Base-by-base conservation (phyloP, 92 coral and sea anemone species). In the Phenganax stokvisi region DNA sequence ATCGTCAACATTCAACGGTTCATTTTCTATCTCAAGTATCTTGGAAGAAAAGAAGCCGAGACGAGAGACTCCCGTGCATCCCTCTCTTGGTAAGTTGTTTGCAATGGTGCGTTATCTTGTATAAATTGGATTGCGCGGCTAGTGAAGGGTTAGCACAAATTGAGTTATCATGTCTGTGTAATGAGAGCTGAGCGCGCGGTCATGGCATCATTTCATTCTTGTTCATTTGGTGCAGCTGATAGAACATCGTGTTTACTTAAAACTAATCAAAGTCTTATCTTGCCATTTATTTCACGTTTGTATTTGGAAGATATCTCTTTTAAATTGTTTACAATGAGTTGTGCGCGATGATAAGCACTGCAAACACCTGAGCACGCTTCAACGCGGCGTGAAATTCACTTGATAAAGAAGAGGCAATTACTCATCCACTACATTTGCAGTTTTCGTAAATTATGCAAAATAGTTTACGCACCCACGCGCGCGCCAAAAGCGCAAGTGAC, bases 21-120 rank as follows among this genome's bases (percentile, higher is more conserved):
- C 99, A n/a, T 96, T 96, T 83, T 96, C 99, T 8, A 96, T 96
- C 51, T 97, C 92, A 80, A 96, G 90, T 80, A 92, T 96, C 75
- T 90, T 96, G 13, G 89, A 92, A 51, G 97, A 89, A 12, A 77
- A 84, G 13, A 76, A 77, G 60, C 83, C 83, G 0, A 63, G 69
- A 65, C 83, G 74, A 29, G 37, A 79, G 27, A 7, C 53, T 61
- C 72, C 20, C 27, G 54, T 51, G 57, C 10, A 59, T 4, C 28
- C 12, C 28, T 28, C 81, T 17, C 83, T 63, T 47, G 83, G 83
- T 79, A 79, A 79, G 83, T 54, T 71, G 65, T 59, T 59, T 59
- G 25, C 65, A 20, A 20, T 20, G 7, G 3, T 20, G 16, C 25
- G 1, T 13, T 59, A 59, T 59, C n/a, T 6, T 59, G 16, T 20